Evolutionary conservation across 2,113 vertebrate species (phyloP), one percentile per base, ranked within the genome.

Genomic region (Scomber scombrus): DNA sequence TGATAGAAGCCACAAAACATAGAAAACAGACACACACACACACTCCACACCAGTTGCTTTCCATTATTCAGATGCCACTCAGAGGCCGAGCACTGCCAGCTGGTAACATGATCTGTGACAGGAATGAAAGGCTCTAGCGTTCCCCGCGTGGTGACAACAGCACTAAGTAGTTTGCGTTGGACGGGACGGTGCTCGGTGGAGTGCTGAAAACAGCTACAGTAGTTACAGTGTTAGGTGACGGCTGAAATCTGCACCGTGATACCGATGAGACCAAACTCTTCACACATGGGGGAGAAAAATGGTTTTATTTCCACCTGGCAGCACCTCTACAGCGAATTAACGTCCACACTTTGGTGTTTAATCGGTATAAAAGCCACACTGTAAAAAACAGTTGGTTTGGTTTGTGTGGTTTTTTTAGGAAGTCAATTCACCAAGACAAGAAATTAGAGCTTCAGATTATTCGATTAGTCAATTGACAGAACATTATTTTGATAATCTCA

Each of bases 41-140:
- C 21, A 34, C 19, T 57, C 43, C 43, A 15, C 84, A 86, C 26
- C 26, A 60, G 57, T 71, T 81, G 79, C 63, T 71, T 83, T 82
- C 60, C 54, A 87, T 87, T 80, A 82, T 85, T 88, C 60, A 76
- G 84, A 81, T 63, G 80, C 77, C 74, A 61, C 50, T 85, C 71
- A 31, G 64, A 71, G 57, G 62, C 52, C 14, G 67, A 73, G 56
- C 56, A 29, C 23, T 60, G 76, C 62, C 62, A 19, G 55, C 75
- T 40, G 62, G 81, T 75, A 92, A 89, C 75, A 64, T 21, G 71
- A 91, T 62, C 78, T 45, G 85, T 45, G 80, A 73, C n/a, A 4
- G 67, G 57, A 77, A 46, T 66, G 78, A 55, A 54, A 60, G 29
- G 50, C 74, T 31, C 46, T 3, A n/a, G 43, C 78, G 12, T 67